These are phyloP conservation scores for Typhlomys cinereus DNA, from an alignment of 2,113 vertebrate genomes.

Conservation along the genomic window DNA sequence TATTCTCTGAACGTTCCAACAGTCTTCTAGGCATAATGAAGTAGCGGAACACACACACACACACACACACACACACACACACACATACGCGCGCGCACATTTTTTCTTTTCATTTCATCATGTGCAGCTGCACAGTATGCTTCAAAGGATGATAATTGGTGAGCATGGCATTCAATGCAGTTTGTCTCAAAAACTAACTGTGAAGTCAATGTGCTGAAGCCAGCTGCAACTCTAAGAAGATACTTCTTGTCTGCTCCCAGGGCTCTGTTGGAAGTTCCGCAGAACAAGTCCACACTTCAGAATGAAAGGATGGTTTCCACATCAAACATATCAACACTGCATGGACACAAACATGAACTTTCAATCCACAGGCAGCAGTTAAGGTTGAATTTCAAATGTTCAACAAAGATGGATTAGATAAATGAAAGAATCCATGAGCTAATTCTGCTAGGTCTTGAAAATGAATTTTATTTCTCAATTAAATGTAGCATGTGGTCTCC, in stretches of 20 bases:
- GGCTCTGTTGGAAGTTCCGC: neutral
- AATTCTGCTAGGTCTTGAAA: constrained; percentile 46
- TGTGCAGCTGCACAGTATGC: neutral
- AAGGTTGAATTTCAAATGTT: constrained; percentile 1
- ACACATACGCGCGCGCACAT: neutral
- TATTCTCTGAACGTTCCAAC: neutral
- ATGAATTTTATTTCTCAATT: constrained; percentile 67
- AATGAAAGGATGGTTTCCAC: constrained; percentile 33
- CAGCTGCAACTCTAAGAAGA: neutral
- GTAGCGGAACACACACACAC: neutral
- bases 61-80: too few relatives aligned
- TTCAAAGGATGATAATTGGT: constrained; percentile 2
- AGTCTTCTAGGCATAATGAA: neutral
- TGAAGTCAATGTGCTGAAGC: neutral
- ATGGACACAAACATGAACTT: neutral
- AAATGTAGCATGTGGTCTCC: neutral
- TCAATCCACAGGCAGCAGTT: neutral
- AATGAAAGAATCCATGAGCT: neutral
- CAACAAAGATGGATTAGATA: constrained; percentile 10
- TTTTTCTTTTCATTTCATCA: neutral
- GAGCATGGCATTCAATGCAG: neutral
- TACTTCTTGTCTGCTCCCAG: neutral
- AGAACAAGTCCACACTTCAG: neutral
- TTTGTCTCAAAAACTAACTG: neutral
- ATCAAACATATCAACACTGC: neutral